These are phyloP conservation scores for Protosalanx chinensis DNA, from an alignment of 2,797 vertebrate species.

Conservation along the genomic window DNA sequence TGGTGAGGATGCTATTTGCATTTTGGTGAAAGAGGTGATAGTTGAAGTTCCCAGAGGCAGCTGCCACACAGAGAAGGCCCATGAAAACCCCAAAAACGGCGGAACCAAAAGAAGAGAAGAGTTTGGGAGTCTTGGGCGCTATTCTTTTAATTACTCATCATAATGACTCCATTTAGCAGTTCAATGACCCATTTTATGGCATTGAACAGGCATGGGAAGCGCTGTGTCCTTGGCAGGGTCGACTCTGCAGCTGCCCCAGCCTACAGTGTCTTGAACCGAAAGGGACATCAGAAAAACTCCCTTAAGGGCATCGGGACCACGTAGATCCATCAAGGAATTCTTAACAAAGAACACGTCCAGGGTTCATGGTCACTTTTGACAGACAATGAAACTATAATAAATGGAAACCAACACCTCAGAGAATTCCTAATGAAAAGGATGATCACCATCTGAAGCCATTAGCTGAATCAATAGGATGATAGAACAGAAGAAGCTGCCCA, in stretches of 20 bases:
- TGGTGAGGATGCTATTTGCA: slow-evolving; percentile 66
- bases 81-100: slow-evolving; percentile 62
- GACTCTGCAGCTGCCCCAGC: slow-evolving; percentile 74
- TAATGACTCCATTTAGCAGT: slow-evolving; percentile 83
- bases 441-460: slow-evolving; percentile 8
- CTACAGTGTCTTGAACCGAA: slow-evolving; percentile 47
- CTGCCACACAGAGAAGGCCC: slow-evolving; percentile 66
- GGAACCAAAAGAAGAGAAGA: slow-evolving; percentile 66
- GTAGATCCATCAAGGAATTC: slow-evolving; percentile 1
- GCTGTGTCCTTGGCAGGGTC: slow-evolving; percentile 77
- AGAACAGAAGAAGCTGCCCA: background rate
- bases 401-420: slow-evolving; percentile 16
- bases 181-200: slow-evolving; percentile 80
- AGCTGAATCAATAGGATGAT: background rate
- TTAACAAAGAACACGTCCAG: slow-evolving; percentile 7
- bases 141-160: slow-evolving; percentile 83
- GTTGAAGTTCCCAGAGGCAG: slow-evolving; percentile 69
- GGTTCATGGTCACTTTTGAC: slow-evolving; percentile 1
- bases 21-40: slow-evolving; percentile 70
- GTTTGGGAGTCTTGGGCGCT: slow-evolving; percentile 67
- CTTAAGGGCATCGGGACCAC: background rate
- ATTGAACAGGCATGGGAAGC: slow-evolving; percentile 75
- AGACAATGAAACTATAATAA: slow-evolving; percentile 30
- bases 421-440: slow-evolving; percentile 14
- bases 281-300: slow-evolving; percentile 17